These are phyloP conservation scores for Coryphaenoides rupestris DNA, from an alignment of 2,113 vertebrate genomes.

Conservation along the genomic window DNA sequence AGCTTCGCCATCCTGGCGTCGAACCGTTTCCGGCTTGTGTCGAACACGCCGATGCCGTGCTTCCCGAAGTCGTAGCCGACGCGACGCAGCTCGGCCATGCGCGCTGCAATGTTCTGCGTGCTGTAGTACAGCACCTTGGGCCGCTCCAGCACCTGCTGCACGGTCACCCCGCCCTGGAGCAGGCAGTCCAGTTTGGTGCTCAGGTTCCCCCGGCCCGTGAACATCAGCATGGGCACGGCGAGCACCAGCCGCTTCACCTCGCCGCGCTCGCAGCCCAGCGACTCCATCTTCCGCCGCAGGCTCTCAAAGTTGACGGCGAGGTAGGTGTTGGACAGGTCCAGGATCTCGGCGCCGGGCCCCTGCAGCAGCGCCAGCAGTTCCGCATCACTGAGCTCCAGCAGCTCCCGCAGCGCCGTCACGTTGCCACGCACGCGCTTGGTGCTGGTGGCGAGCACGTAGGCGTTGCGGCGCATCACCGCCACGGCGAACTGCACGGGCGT, in stretches of 20 bases:
- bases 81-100: slow-evolving; percentile 60
- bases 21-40: slow-evolving; percentile 71
- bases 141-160: slow-evolving; percentile 65
- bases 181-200: slow-evolving; percentile 74
- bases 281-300: slow-evolving; percentile 61
- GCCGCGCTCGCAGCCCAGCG: slow-evolving; percentile 52
- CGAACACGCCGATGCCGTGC: slow-evolving; percentile 69
- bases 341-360: slow-evolving; percentile 61
- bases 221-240: slow-evolving; percentile 61
- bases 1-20: slow-evolving; percentile 68
- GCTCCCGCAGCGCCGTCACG: slow-evolving; percentile 59
- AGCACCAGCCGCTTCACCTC: slow-evolving; percentile 63
- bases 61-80: slow-evolving; percentile 70
- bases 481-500: slow-evolving; percentile 67
- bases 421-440: slow-evolving; percentile 73
- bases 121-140: slow-evolving; percentile 72
- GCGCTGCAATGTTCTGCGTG: slow-evolving; percentile 58
- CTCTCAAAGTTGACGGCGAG: slow-evolving; percentile 65
- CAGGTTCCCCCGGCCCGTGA: slow-evolving; percentile 62
- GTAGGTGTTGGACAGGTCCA: slow-evolving; percentile 73
- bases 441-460: slow-evolving; percentile 77
- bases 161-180: slow-evolving; percentile 61
- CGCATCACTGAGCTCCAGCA: slow-evolving; percentile 58
- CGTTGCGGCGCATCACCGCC: slow-evolving; percentile 71
- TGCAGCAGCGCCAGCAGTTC: slow-evolving; percentile 70